A percentile compares a stretch with the other conserved stretches of the same genome.
Conservation (phyloP, 2,113 vertebrate genomes). For the Morone chrysops region DNA sequence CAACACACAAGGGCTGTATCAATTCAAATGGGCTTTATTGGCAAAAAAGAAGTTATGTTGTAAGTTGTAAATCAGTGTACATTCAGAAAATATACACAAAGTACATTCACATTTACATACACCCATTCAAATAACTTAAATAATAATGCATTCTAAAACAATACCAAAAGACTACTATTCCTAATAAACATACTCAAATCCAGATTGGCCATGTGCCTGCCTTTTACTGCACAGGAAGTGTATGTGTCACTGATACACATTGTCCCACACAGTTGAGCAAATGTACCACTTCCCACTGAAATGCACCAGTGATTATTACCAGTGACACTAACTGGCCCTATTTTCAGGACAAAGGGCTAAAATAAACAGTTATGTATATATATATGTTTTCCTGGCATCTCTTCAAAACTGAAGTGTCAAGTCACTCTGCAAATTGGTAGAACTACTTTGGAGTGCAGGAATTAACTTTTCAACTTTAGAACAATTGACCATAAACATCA, state of each 20-base stretch:
- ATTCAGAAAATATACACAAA: too few species aligned
- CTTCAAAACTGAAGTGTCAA: neutral
- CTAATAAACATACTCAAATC: neutral
- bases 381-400: neutral
- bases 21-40: too few species aligned
- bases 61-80: too few species aligned
- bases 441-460: neutral
- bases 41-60: too few species aligned
- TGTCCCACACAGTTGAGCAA: neutral
- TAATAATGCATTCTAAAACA: too few species aligned
- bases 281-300: neutral
- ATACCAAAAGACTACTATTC: too few species aligned
- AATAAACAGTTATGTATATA: neutral
- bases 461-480: neutral
- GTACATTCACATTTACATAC: too few species aligned
- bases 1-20: neutral
- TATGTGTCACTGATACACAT: slow-evolving; percentile 2
- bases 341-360: neutral
- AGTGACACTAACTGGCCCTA: neutral
- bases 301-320: slow-evolving; percentile 5
- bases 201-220: neutral
- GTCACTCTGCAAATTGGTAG: neutral
- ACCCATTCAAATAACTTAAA: too few species aligned
- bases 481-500: neutral
- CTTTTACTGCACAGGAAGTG: neutral